Conservation (phyloP, 2,113 vertebrate species). For the Ciconia stormi region DNA sequence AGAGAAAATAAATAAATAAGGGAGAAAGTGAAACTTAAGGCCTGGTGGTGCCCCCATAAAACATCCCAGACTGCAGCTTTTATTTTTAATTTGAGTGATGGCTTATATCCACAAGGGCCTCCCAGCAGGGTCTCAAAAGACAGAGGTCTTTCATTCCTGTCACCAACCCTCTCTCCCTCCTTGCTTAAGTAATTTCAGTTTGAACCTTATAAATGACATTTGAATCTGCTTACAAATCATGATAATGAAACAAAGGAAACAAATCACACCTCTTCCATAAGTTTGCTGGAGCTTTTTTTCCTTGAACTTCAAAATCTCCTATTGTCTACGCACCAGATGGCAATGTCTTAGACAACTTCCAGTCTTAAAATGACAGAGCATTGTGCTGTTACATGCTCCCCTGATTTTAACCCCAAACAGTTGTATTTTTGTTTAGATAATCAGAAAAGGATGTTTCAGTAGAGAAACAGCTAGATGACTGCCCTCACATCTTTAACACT, state of each 20-base stretch:
- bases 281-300: neutral
- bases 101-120: neutral
- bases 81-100: neutral
- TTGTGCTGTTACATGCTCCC: neutral
- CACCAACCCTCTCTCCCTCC: neutral
- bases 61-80: neutral
- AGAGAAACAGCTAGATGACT: neutral
- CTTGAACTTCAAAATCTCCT: neutral
- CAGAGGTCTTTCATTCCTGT: neutral
- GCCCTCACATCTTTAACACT: neutral
- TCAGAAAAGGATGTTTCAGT: neutral
- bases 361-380: neutral
- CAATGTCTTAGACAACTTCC: slow-evolving; percentile 20
- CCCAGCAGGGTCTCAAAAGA: neutral
- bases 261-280: neutral
- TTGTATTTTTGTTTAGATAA: neutral
- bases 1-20: slow-evolving; percentile 18
- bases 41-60: neutral
- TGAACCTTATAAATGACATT: neutral
- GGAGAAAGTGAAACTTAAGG: neutral
- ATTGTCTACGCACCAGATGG: neutral
- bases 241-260: neutral
- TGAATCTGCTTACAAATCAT: neutral
- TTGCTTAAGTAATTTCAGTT: neutral
- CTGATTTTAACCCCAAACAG: neutral